Evolutionary conservation across 1,140 invertebrate genomes (phyloP).

Genomic region (Triops cancriformis): DNA sequence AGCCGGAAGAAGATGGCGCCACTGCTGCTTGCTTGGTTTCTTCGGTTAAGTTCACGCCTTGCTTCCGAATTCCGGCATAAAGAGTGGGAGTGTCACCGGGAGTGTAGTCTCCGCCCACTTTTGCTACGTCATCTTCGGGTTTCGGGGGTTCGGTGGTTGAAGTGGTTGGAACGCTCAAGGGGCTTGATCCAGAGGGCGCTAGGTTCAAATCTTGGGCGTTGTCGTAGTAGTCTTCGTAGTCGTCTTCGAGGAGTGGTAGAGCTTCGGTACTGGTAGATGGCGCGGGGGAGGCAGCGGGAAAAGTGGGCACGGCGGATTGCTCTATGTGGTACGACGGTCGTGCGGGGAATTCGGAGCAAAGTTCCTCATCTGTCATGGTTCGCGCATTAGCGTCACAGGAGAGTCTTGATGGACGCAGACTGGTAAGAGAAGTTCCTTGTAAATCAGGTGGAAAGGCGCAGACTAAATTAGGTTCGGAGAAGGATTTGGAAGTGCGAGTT

Average conservation of each 20-base stretch:
- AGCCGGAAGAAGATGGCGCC: slow-evolving; percentile 54
- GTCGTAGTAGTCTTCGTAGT: slow-evolving; percentile 10
- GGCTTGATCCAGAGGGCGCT: not conserved
- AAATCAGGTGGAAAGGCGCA: not conserved
- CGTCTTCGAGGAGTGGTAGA: not conserved
- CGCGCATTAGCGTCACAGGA: not conserved
- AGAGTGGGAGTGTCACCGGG: slow-evolving; percentile 55
- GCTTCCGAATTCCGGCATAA: slow-evolving; percentile 47
- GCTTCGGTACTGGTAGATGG: not conserved
- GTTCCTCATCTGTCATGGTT: not conserved
- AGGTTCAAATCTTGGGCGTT: not conserved
- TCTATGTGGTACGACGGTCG: not conserved
- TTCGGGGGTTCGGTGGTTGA: not conserved
- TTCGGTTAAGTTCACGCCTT: slow-evolving; percentile 25
- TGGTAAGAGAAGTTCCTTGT: not conserved
- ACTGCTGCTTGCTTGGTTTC: slow-evolving; percentile 27
- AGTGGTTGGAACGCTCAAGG: not conserved
- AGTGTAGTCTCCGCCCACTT: slow-evolving; percentile 38
- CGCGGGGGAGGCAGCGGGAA: not conserved
- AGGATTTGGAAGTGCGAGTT: not conserved
- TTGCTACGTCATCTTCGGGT: not conserved
- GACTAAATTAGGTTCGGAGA: not conserved
- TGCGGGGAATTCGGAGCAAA: not conserved
- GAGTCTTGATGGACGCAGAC: not conserved
- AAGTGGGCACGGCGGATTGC: not conserved